Conservation (phyloP, 2,888 invertebrate species). For the Sminthurides aquaticus region DNA sequence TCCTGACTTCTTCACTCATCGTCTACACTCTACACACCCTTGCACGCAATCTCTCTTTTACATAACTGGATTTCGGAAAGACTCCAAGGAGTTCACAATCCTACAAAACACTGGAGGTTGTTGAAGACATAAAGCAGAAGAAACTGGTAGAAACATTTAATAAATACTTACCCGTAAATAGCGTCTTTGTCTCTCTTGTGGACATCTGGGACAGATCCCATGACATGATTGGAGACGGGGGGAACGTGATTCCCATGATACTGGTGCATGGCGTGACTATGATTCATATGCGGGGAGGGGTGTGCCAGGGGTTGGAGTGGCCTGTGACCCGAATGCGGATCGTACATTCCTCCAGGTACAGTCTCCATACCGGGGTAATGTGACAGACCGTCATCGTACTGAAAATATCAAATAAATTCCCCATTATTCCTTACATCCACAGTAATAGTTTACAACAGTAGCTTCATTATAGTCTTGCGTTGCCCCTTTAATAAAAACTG, state of each 20-base stretch:
- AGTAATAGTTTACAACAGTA: not conserved
- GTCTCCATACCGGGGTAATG: conserved; percentile 70
- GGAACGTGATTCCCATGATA: conserved; percentile 74
- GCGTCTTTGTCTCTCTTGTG: conserved; percentile 98
- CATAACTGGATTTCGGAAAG: no score
- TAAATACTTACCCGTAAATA: conserved; percentile 87
- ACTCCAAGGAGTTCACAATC: no score
- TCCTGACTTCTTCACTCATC: no score
- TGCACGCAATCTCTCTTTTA: no score
- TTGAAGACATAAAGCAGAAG: no score
- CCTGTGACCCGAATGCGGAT: conserved; percentile 60
- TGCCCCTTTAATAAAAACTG: no score
- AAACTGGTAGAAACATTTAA: no score
- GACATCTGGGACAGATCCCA: conserved; percentile 63
- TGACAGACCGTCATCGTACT: conserved; percentile 93
- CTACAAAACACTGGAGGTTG: no score
- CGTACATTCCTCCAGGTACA: conserved; percentile 58
- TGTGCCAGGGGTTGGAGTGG: conserved; percentile 52
- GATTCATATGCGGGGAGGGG: conserved; percentile 69
- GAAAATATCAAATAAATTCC: conserved; percentile 38
- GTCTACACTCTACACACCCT: no score
- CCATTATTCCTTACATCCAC: not conserved
- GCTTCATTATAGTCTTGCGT: not conserved
- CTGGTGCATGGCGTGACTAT: conserved; percentile 55
- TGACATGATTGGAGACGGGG: conserved; percentile 51